Conservation (phyloP, 2,113 vertebrate genomes). For the Salvelinus alpinus region DNA sequence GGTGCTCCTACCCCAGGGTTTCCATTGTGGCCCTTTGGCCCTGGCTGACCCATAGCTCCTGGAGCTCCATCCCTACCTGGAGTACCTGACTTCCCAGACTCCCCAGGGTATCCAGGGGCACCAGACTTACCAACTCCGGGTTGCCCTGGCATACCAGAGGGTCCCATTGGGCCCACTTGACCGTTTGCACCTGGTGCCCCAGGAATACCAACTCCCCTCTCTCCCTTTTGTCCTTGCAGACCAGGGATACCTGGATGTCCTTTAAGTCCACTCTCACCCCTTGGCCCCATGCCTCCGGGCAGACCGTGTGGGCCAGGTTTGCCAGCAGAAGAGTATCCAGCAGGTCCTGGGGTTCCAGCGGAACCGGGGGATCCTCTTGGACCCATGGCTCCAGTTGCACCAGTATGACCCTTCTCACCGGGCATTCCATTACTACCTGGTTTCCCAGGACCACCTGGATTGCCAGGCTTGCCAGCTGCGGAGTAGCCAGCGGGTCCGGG, state of each 20-base stretch:
- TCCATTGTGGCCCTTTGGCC: slow-evolving; percentile 81
- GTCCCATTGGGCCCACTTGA: slow-evolving; percentile 82
- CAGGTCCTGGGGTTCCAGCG: slow-evolving; percentile 80
- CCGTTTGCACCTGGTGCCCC: slow-evolving; percentile 83
- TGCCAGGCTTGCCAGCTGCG: slow-evolving; percentile 73
- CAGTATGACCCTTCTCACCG: slow-evolving; percentile 83
- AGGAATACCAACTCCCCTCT: slow-evolving; percentile 82
- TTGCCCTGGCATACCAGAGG: slow-evolving; percentile 81
- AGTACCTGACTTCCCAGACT: slow-evolving; percentile 85
- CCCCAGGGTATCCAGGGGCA: slow-evolving; percentile 83
- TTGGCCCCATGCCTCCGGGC: slow-evolving; percentile 79
- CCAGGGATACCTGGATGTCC: slow-evolving; percentile 86
- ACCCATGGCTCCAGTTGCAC: slow-evolving; percentile 82
- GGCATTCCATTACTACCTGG: slow-evolving; percentile 63
- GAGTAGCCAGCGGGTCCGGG: slow-evolving; percentile 84
- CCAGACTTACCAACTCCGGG: slow-evolving; percentile 84
- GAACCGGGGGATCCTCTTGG: slow-evolving; percentile 82
- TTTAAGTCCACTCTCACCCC: slow-evolving; percentile 83
- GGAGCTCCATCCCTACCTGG: slow-evolving; percentile 82
- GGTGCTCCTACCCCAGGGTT: slow-evolving; percentile 75
- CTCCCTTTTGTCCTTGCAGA: slow-evolving; percentile 84
- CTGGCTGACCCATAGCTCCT: slow-evolving; percentile 78
- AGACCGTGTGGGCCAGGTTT: slow-evolving; percentile 85
- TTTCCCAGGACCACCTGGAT: slow-evolving; percentile 72
- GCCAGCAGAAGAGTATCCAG: slow-evolving; percentile 83